Evolutionary conservation across 2,113 vertebrate species (phyloP).

Genomic region (Piprites chloris): DNA sequence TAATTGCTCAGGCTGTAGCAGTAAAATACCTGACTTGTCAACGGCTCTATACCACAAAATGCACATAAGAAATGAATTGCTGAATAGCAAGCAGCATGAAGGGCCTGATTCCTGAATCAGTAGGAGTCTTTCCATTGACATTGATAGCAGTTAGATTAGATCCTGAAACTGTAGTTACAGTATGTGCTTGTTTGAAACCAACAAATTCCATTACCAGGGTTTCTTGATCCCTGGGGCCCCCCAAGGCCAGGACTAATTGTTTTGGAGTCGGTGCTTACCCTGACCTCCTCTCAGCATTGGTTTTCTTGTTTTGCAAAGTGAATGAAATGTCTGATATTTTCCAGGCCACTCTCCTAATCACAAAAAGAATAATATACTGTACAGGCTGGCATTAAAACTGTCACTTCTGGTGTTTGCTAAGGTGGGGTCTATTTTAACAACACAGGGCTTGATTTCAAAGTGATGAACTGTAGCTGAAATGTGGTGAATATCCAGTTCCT

Average conservation of each 20-base stretch:
- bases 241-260: not conserved
- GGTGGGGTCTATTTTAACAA: not conserved
- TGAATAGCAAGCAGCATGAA: not conserved
- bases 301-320: not conserved
- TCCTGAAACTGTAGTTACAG: slow-evolving; percentile 26
- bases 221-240: slow-evolving; percentile 11
- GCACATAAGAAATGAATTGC: not conserved
- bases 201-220: slow-evolving; percentile 12
- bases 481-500: not conserved
- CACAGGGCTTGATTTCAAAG: not conserved
- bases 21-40: slow-evolving; percentile 26
- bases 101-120: not conserved
- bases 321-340: slow-evolving; percentile 26
- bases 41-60: not conserved
- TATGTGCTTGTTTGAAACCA: slow-evolving; percentile 16
- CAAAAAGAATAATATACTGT: not conserved
- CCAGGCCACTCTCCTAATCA: slow-evolving; percentile 21
- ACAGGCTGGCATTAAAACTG: not conserved
- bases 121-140: not conserved
- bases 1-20: slow-evolving; percentile 6
- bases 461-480: slow-evolving; percentile 12
- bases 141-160: slow-evolving; percentile 24
- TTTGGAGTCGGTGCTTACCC: rapidly evolving
- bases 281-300: not conserved
- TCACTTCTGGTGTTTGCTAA: not conserved